Base-by-base conservation (phyloP, 2,888 invertebrate genomes). In the Rotaria magnacalcarata region DNA sequence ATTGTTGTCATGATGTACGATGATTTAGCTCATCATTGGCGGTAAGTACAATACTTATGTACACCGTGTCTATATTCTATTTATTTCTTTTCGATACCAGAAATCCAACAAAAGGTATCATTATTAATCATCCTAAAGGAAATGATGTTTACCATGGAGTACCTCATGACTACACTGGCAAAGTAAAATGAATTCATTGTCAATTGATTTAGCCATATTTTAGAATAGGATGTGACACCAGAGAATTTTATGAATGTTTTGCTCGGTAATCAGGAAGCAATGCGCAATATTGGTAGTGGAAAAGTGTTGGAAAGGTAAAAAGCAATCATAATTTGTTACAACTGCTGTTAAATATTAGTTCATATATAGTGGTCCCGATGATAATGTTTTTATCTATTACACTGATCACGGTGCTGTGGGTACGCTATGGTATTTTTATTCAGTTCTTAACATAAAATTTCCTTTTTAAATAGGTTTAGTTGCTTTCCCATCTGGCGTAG, bases 1-100 rank as follows among this genome's bases (percentile, higher is more conserved):
- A 93, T 93, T 86, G 91, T 93, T 87, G 92, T 92, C 2, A 92
- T 93, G 93, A 93, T 93, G 93, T 92, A 92, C 88, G 93, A 93
- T 89, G 93, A 93, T 88, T 92, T 93, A 86, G 93, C 93, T 2
- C 67, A 92, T 87, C 92, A 91, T 89, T 60, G 87, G 86, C 88
- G 90, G 93, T 93, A 89, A 67, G 54, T 54, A 21, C 5, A 21
- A 54, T 54, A 54, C 21, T 54, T 19, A 21, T 21, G 21, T 54
- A 34, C 34, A 34, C 21, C 19, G 21, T 21, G 19, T 21, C 21
- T 21, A 7, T 21, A 2, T 2, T 54, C 21, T 54, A 3, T 54
- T 50, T 54, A 84, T 84, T 87, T 86, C 80, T 41, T 34, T 87
- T 84, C 58, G 2, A 34, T 34, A 34, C 34, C 88, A 93, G 93